Evolutionary conservation across 1,140 invertebrate species (phyloP).

Genomic region (Bombus superbus): DNA sequence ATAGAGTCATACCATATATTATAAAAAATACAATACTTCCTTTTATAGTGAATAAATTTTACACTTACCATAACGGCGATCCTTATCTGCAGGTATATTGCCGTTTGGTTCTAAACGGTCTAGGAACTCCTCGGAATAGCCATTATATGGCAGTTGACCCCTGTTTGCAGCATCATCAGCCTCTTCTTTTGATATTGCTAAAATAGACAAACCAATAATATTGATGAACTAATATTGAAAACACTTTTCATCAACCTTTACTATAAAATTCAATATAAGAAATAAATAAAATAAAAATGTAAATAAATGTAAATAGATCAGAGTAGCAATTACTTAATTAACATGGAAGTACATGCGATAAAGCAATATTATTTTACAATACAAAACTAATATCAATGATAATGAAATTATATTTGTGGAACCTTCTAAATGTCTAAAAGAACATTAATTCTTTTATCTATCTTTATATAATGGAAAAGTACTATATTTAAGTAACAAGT

Average conservation of each 20-base stretch:
- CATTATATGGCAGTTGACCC: conserved; percentile 91
- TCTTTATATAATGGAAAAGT: conserved; percentile 1
- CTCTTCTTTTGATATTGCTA: conserved; percentile 91
- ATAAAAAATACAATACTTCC: background rate
- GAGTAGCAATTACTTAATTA: background rate
- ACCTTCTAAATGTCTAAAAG: background rate
- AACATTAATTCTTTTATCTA: conserved; percentile 8
- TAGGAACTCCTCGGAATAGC: conserved; percentile 95
- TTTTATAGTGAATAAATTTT: background rate
- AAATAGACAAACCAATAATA: conserved; percentile 73
- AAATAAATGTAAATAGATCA: background rate
- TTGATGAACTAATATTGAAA: background rate
- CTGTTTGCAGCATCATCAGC: conserved; percentile 85
- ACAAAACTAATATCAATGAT: background rate
- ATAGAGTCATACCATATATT: background rate
- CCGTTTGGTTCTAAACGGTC: conserved; percentile 94
- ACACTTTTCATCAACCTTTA: background rate
- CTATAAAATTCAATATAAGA: background rate
- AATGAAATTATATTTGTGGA: background rate
- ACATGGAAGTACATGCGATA: background rate
- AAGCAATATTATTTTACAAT: background rate
- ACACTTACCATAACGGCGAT: conserved; percentile 79
- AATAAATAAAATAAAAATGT: background rate
- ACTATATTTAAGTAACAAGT: background rate
- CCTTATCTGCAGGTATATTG: conserved; percentile 88